Base-by-base conservation (phyloP, 2,888 invertebrate genomes). In the Eristalis pertinax region DNA sequence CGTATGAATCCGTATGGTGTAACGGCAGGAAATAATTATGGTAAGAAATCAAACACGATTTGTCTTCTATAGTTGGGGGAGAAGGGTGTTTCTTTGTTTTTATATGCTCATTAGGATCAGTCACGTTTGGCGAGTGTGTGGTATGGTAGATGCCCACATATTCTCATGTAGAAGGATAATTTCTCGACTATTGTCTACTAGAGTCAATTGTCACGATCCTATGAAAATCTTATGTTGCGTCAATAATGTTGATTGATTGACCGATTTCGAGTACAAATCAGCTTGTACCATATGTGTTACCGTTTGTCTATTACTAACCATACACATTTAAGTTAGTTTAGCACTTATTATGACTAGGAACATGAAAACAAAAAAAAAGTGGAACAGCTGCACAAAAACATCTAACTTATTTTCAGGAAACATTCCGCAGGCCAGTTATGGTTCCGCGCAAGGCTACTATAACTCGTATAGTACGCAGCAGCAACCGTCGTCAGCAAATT, bases 1-100 rank as follows among this genome's bases (percentile, higher is more conserved):
- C 96, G 89, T 96, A 96, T 93, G 95, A 96, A 94, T 93, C 94
- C 94, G 93, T 95, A 94, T 84, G 89, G 88, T 72, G 90, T 90
- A 22, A 89, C 89, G 22, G 84, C 91, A 41, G 88, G 90, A 75
- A 90, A 91, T 65, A 89, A 90, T 81, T 91, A 91, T 89, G 92
- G 92, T 91, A 90, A 90, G 90, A 86, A 86, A 83, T 83, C 82
- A 78, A 86, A 77, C 73, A 79, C 70, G 83, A 72, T 83, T 83
- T 83, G 74, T 83, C 72, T 75, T 86, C 74, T 86, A 74, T 86
- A 83, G 75, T 83, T 83, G 82, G 74, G 77, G 68, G 75, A 50
- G 41, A 58, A 35, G 43, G 74, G 69, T 68, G 81, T 81, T 68
- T 75, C 62, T 77, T 63, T 81, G 24, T 68, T 63, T 78, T 22